phyloP scores from a whole-genome alignment of 2,113 vertebrate genomes.

The Apaloderma vittatum region DNA sequence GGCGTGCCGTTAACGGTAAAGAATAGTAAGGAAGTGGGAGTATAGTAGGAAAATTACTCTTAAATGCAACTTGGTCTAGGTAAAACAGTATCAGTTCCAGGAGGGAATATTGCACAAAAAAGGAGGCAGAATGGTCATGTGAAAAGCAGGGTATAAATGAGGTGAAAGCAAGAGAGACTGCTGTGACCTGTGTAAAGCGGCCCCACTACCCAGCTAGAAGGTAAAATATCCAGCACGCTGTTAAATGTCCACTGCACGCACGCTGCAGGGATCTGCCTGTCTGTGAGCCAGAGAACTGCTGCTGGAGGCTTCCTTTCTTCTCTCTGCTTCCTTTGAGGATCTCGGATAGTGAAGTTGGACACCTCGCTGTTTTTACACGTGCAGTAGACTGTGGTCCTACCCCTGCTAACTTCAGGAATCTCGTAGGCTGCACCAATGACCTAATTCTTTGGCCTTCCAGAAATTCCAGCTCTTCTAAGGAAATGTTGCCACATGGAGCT shows the following conservation, averaged over 20 bases:
- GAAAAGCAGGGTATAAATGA: neutral
- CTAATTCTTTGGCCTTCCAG: neutral
- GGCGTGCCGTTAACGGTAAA: neutral
- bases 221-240: neutral
- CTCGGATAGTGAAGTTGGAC: neutral
- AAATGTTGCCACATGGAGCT: neutral
- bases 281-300: neutral
- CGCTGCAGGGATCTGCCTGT: neutral
- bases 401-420: neutral
- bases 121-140: neutral
- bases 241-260: fast-evolving
- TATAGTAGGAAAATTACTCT: neutral
- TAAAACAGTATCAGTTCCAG: neutral
- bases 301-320: neutral
- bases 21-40: too few species aligned
- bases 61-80: neutral
- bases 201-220: neutral
- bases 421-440: neutral
- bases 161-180: neutral
- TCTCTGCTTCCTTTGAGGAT: neutral
- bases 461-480: neutral
- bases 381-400: neutral
- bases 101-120: neutral
- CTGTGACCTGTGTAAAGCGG: neutral
- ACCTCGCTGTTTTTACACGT: neutral